Evolutionary conservation across 2,888 invertebrate species (phyloP), one percentile per base, ranked within the genome.

Genomic region (Brachylomia viminalis): DNA sequence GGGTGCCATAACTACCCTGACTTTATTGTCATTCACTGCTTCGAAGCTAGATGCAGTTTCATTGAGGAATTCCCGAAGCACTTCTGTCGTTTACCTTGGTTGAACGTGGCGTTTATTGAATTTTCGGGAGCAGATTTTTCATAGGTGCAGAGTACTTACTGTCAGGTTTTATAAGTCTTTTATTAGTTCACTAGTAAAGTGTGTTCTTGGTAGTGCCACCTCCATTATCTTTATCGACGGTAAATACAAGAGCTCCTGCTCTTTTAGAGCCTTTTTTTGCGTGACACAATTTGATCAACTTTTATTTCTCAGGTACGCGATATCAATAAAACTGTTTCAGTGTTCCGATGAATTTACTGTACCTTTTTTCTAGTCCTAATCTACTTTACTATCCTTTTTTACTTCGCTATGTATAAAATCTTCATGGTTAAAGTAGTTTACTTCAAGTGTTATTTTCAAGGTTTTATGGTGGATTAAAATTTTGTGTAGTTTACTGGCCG

Each of bases 21-120:
- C 77, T 85, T 86, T 89, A 89, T 89, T 87, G 89, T 88, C 86
- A 90, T 88, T 88, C 84, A 83, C 72, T 79, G 77, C 75, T 80
- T 68, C 70, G 30, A 64, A 82, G 76, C 68, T 75, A 65, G 42
- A 70, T 75, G 86, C 79, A 82, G 80, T 77, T 80, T 77, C 77
- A 77, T 85, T 78, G 80, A 82, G 79, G 77, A 80, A 81, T 80
- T 84, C 83, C 77, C 77, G 74, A 62, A 78, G 72, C 70, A 76
- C 75, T 75, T 70, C 61, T 74, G 75, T 73, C 83, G 67, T 75
- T 61, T 81, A 77, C 69, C 59, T 69, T 61, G 64, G 77, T 69
- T 30, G 59, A 69, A 59, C n/a, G 38, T 5, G 47, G 64, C 62
- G 65, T 72, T 80, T 77, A 83, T 83, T 83, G 83, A 83, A 70